Evolutionary conservation across 2,797 vertebrate genomes (phyloP).

Genomic region (Antennarius maculatus): DNA sequence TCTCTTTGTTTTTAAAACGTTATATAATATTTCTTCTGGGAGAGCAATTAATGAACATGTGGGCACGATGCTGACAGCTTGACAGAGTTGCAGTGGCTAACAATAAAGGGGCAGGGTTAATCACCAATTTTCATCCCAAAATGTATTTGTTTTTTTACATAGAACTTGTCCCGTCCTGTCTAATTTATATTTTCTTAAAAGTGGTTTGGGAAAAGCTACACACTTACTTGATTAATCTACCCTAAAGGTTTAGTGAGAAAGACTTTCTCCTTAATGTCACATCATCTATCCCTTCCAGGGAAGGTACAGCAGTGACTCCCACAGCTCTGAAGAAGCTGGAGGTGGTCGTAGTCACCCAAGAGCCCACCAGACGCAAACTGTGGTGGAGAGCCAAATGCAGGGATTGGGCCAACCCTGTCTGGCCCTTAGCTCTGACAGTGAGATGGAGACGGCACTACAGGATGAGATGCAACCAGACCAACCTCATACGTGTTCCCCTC

Average conservation of each 20-base stretch:
- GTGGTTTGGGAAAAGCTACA: not conserved
- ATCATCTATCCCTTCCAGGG: constrained; percentile 55
- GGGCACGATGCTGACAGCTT: not conserved
- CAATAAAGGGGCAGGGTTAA: not conserved
- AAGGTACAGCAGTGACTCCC: constrained; percentile 71
- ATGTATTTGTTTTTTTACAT: not conserved
- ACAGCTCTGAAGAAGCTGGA: constrained; percentile 72
- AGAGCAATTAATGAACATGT: not conserved
- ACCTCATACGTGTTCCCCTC: constrained; percentile 54
- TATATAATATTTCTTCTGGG: not conserved
- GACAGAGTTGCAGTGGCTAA: not conserved
- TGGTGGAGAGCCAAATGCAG: constrained; percentile 64
- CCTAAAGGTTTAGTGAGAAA: not conserved
- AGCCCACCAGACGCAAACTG: constrained; percentile 51
- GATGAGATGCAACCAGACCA: constrained; percentile 67
- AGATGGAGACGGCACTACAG: constrained; percentile 52
- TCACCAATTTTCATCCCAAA: not conserved
- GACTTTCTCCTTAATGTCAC: constrained; percentile 3
- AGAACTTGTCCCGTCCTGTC: not conserved
- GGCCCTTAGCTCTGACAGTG: constrained; percentile 47
- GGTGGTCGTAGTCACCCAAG: constrained; percentile 47
- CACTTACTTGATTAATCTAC: not conserved
- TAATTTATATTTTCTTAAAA: not conserved
- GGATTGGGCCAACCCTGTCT: constrained; percentile 46
- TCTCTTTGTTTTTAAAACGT: not conserved